phyloP scores from a whole-genome alignment of 2,797 vertebrate genomes.

The Thalassophryne amazonica region DNA sequence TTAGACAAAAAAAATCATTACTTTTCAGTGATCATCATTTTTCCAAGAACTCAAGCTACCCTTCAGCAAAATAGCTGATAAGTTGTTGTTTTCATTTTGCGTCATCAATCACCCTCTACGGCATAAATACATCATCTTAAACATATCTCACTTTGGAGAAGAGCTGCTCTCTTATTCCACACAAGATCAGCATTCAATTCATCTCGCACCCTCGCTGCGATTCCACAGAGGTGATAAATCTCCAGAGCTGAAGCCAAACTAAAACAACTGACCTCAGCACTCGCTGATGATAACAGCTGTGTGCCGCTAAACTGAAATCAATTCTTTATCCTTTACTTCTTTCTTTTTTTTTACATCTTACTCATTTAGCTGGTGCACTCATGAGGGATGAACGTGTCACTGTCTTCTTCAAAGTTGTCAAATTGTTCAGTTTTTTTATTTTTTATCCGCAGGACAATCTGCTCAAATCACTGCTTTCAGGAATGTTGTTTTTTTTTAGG shows the following conservation, averaged over 20 bases:
- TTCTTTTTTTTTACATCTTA: constrained; percentile 28
- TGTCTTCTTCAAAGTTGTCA: neutral
- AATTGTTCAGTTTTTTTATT: constrained; percentile 14
- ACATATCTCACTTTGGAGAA: constrained; percentile 47
- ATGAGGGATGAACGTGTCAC: constrained; percentile 1
- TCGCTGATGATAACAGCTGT: constrained; percentile 46
- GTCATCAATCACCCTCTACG: constrained; percentile 33
- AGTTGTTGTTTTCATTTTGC: constrained; percentile 33
- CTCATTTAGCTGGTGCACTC: constrained; percentile 32
- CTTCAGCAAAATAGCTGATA: constrained; percentile 31
- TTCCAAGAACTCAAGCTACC: neutral
- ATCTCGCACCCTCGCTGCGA: constrained; percentile 27
- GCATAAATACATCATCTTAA: constrained; percentile 33
- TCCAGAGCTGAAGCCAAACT: constrained; percentile 39
- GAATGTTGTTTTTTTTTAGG: too few relatives aligned
- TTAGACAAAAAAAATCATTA: neutral
- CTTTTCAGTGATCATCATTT: neutral
- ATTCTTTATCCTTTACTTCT: constrained; percentile 60
- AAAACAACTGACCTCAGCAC: constrained; percentile 59
- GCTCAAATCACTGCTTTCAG: too few relatives aligned
- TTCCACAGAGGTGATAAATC: constrained; percentile 59
- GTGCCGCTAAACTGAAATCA: constrained; percentile 62
- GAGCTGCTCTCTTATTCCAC: constrained; percentile 47
- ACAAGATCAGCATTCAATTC: constrained; percentile 51
- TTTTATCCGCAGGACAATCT: too few relatives aligned